phyloP scores from a whole-genome alignment of 2,113 vertebrate genomes.

The Callionymus lyra region DNA sequence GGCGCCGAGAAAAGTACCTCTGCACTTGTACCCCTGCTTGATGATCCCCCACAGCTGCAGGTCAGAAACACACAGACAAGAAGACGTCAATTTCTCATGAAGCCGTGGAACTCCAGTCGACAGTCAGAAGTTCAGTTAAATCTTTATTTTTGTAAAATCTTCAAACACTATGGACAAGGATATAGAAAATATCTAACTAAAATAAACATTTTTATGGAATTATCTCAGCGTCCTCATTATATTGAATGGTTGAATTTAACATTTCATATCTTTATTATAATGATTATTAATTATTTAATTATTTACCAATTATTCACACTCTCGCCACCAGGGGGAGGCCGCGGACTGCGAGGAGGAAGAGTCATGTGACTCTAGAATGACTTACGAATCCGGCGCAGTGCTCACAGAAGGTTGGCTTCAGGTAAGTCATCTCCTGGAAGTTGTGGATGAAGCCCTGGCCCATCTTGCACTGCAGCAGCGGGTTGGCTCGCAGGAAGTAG shows the following conservation, averaged over 20 bases:
- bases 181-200: too few species aligned
- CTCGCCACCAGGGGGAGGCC: neutral
- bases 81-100: too few species aligned
- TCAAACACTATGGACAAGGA: neutral
- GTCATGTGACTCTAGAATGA: conserved; percentile 37
- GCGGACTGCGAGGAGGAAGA: neutral
- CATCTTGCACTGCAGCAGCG: conserved; percentile 92
- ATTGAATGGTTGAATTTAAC: too few species aligned
- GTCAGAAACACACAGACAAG: conserved; percentile 10
- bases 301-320: too few species aligned
- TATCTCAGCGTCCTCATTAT: too few species aligned
- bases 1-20: conserved; percentile 70
- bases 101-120: too few species aligned
- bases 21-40: conserved; percentile 98
- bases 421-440: conserved; percentile 96
- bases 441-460: conserved; percentile 93
- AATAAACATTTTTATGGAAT: too few species aligned
- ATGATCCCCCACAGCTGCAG: conserved; percentile 97
- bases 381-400: conserved; percentile 98
- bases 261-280: too few species aligned
- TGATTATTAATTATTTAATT: too few species aligned
- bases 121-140: too few species aligned
- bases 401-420: conserved; percentile 96
- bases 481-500: conserved; percentile 93
- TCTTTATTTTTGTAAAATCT: neutral